Conservation (phyloP, 2,113 vertebrate genomes). For the Macaca mulatta region DNA sequence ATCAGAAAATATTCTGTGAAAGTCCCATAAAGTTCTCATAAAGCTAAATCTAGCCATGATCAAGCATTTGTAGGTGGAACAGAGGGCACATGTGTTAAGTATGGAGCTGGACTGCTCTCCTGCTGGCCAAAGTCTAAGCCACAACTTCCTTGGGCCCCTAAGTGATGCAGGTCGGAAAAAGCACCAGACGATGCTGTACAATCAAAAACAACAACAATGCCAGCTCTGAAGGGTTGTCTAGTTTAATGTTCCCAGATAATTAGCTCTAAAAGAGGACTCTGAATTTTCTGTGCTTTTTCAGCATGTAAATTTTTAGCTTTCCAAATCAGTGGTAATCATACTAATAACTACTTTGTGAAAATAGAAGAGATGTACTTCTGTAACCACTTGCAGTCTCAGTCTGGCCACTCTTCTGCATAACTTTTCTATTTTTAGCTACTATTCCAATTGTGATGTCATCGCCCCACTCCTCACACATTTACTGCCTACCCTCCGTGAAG, state of each 20-base stretch:
- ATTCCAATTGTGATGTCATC: not conserved
- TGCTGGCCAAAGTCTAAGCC: not conserved
- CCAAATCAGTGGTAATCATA: slow-evolving; percentile 27
- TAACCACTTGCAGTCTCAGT: not conserved
- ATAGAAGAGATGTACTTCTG: slow-evolving; percentile 18
- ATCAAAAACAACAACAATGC: not conserved
- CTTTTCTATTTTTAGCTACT: not conserved
- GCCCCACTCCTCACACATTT: not conserved
- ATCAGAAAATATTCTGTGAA: not conserved
- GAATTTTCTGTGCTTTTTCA: slow-evolving; percentile 36
- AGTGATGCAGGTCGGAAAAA: not conserved
- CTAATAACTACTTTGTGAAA: slow-evolving; percentile 38
- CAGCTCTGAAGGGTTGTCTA: not conserved
- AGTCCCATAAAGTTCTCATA: not conserved
- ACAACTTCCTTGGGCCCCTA: not conserved
- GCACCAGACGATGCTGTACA: not conserved
- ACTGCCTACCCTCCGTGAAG: not conserved
- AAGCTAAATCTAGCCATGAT: not conserved
- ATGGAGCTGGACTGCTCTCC: not conserved
- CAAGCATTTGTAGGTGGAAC: not conserved
- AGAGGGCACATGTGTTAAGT: not conserved
- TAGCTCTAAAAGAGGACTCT: slow-evolving; percentile 47
- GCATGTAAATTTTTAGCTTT: slow-evolving; percentile 43
- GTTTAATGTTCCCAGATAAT: slow-evolving; percentile 63
- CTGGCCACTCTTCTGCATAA: not conserved